A percentile compares a stretch with the other conserved stretches of the same genome.
These are phyloP conservation scores for Brachirus orientalis DNA, from an alignment of 2,113 vertebrate genomes.

Conservation along the genomic window DNA sequence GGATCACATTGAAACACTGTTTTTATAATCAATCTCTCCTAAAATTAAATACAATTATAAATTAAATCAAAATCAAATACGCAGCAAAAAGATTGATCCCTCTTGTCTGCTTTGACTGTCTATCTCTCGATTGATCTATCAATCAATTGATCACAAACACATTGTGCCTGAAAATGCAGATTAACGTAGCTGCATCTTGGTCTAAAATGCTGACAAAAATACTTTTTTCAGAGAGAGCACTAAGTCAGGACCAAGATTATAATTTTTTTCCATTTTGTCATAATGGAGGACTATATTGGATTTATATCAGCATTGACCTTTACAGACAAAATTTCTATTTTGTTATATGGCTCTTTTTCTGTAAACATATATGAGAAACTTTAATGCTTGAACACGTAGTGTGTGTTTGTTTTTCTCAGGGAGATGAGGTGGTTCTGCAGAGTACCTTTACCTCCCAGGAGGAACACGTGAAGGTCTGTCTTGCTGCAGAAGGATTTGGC, in stretches of 20 bases:
- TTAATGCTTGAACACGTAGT: background rate
- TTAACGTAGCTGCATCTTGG: background rate
- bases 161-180: background rate
- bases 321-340: background rate
- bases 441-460: constrained; percentile 87
- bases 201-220: background rate
- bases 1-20: no score
- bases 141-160: no score
- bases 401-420: constrained; percentile 73
- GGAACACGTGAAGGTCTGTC: constrained; percentile 91
- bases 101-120: no score
- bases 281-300: constrained; percentile 5
- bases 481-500: constrained; percentile 94
- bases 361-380: background rate
- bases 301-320: background rate
- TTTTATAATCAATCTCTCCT: no score
- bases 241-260: background rate
- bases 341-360: background rate
- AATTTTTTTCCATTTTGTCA: background rate
- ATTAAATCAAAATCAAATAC: no score
- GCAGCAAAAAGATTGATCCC: no score
- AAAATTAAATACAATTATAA: no score
- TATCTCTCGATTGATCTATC: no score
- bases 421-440: constrained; percentile 93
- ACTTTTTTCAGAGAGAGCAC: background rate